Percentiles rank a stretch among this genome's conserved stretches.
These are phyloP conservation scores for Clostera curtula DNA, from an alignment of 2,888 invertebrate species.

Conservation along the genomic window DNA sequence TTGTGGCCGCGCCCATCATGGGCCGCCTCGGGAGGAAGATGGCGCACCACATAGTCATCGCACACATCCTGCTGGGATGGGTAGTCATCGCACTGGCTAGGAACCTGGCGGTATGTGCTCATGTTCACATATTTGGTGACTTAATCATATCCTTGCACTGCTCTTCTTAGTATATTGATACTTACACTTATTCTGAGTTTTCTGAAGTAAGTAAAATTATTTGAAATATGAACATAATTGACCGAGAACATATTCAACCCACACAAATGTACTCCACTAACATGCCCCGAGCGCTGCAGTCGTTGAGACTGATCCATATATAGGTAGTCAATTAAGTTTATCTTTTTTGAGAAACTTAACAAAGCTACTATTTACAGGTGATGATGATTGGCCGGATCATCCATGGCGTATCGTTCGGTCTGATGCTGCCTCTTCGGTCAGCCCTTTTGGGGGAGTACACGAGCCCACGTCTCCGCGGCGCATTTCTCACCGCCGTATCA, in stretches of 20 bases:
- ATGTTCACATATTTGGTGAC: neutral
- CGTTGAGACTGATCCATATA: too few species aligned
- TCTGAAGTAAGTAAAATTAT: too few species aligned
- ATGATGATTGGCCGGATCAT: constrained; percentile 40
- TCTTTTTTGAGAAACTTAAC: neutral
- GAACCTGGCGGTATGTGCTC: constrained; percentile 24
- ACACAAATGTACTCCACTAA: too few species aligned
- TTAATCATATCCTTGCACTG: too few species aligned
- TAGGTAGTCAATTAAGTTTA: too few species aligned
- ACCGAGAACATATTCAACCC: too few species aligned
- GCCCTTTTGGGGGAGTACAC: constrained; percentile 73
- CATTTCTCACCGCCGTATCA: constrained; percentile 73
- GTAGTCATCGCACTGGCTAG: constrained; percentile 49
- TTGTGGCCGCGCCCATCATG: constrained; percentile 48
- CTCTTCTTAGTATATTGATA: too few species aligned
- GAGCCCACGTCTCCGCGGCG: constrained; percentile 76
- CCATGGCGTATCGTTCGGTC: constrained; percentile 65
- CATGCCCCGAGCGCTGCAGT: too few species aligned
- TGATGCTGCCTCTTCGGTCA: constrained; percentile 59
- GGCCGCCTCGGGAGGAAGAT: constrained; percentile 65
- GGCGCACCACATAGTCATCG: constrained; percentile 55
- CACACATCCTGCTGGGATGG: constrained; percentile 69
- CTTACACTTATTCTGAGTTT: too few species aligned
- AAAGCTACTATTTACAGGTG: constrained; percentile 24
- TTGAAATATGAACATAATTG: too few species aligned